Conservation (phyloP, 2,888 invertebrate genomes). For the Nemotelus nigrinus region DNA sequence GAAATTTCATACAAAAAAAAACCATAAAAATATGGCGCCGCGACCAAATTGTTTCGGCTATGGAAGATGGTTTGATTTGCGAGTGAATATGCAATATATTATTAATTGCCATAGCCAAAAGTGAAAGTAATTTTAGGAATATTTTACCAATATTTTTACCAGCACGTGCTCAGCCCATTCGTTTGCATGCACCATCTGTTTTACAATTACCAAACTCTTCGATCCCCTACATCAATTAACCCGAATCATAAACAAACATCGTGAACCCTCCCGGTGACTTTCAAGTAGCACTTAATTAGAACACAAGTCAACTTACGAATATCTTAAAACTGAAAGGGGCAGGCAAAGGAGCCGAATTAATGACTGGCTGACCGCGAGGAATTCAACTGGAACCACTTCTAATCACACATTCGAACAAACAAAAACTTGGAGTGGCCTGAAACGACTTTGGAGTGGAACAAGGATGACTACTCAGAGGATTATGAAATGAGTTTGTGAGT, state of each 20-base stretch:
- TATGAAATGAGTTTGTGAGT: slow-evolving; percentile 16
- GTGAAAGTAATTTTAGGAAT: neutral
- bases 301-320: slow-evolving; percentile 15
- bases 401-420: slow-evolving; percentile 31
- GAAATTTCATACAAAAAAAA: too few relatives aligned
- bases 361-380: slow-evolving; percentile 28
- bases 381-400: slow-evolving; percentile 40
- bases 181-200: slow-evolving; percentile 10
- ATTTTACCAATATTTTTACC: neutral
- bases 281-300: slow-evolving; percentile 42
- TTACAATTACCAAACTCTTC: neutral
- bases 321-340: neutral
- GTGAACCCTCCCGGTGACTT: slow-evolving; percentile 32
- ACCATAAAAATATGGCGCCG: too few relatives aligned
- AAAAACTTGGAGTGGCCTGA: neutral
- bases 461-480: slow-evolving; percentile 26
- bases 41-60: neutral
- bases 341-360: slow-evolving; percentile 26
- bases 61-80: neutral
- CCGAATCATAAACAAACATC: slow-evolving; percentile 32
- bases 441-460: slow-evolving; percentile 21
- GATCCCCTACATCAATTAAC: slow-evolving; percentile 18
- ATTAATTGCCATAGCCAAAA: neutral
- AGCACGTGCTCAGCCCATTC: neutral
- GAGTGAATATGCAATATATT: neutral